phyloP scores from a whole-genome alignment of 1,140 invertebrate species.

The Muscidifurax raptorellus region DNA sequence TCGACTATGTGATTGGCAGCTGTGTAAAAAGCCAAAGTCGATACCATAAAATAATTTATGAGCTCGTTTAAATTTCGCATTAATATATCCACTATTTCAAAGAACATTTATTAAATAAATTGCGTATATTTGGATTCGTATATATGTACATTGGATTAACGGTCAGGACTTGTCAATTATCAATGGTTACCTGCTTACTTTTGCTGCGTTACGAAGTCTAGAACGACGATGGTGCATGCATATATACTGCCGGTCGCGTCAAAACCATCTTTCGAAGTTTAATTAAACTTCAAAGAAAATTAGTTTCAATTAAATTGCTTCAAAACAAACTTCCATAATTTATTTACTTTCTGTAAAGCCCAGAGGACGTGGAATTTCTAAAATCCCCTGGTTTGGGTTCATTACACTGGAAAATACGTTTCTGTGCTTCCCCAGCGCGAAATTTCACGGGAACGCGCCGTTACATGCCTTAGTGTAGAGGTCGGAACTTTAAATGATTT shows the following conservation, averaged over 20 bases:
- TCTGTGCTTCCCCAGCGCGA: not conserved
- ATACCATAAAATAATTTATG: not conserved
- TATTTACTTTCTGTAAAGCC: not conserved
- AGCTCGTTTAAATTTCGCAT: not conserved
- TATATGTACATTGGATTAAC: too few relatives aligned
- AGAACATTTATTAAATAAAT: not conserved
- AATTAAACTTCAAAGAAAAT: not conserved
- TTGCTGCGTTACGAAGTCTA: not conserved
- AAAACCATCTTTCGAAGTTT: not conserved
- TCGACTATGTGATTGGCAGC: not conserved
- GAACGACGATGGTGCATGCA: not conserved
- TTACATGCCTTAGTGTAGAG: not conserved
- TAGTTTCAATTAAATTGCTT: not conserved
- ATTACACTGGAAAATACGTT: not conserved
- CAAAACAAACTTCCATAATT: not conserved
- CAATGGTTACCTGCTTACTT: not conserved
- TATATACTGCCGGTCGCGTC: not conserved
- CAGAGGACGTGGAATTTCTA: not conserved
- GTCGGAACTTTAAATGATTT: not conserved
- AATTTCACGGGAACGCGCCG: not conserved
- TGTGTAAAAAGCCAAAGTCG: too few relatives aligned
- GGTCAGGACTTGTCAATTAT: not conserved
- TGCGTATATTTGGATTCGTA: not conserved
- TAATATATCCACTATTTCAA: too few relatives aligned
- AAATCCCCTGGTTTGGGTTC: not conserved